Base-by-base conservation (phyloP, 2,113 vertebrate species). In the Larimichthys polyactis region DNA sequence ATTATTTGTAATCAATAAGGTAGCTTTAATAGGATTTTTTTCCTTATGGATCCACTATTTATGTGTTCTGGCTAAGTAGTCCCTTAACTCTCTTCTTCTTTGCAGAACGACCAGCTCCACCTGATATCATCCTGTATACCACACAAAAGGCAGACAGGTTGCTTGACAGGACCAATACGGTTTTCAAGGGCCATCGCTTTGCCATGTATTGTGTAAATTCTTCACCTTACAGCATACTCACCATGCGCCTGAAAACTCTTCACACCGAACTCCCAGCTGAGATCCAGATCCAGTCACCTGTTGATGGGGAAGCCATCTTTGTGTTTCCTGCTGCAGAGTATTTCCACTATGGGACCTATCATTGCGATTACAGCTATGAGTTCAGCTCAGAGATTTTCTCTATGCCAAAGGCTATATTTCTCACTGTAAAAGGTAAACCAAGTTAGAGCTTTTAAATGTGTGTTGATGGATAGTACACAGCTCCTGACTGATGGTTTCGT, bases 301-400 rank as follows among this genome's bases (percentile, higher is more conserved):
- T 24, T 2, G 15, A 22, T 10, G 6, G 10, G n/a, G 2, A 57
- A 43, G 82, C 76, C 32, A 32, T 32, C 16, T 79, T 84, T 40
- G 7, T 69, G 9, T 72, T 84, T 36, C 69, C 76, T 55, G 24
- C 44, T 60, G 81, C 64, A 14, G 29, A 62, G 32, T 10, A 75
- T 15, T 9, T 7, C 11, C 70, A 79, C 32, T 0, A n/a, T 3
- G 63, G 57, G 8, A 0, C 2, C 4, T 75, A 69, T 46, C 0
- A 43, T 0, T 84, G 82, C 5, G 20, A 36, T 5, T 79, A 84
- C 43, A 74, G 49, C 65, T 75, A n/a, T 2, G 29, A 69, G 4
- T 49, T 57, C n/a, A 49, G 12, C 11, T 4, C 57, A 14, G 55
- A 27, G 1, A 9, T 22, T 2, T 79, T 70, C 51, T 79, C 71